Evolutionary conservation across 2,113 vertebrate species (phyloP), one percentile per base, ranked within the genome.

Genomic region (Electrona antarctica): DNA sequence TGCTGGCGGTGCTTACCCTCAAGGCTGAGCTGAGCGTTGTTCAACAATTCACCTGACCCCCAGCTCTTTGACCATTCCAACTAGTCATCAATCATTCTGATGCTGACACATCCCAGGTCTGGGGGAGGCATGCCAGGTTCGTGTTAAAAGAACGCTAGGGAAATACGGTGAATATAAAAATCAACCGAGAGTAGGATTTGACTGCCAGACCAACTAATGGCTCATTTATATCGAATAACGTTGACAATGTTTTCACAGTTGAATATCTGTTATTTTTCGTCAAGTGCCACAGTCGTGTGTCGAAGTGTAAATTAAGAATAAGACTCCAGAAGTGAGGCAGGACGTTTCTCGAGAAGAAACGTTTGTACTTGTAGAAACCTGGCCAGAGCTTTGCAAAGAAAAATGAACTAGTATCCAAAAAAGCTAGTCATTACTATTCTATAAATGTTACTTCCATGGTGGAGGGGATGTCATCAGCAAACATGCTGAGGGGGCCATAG

Each of bases 401-500:
- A 57, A 57, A 8, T 1, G 29, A 47, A 46, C 29, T n/a, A 61
- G 3, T 41, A 46, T 1, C 29, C 60, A 46, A 61, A 46, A 61
- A 46, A 33, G 21, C 51, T 13, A 9, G 28, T 15, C 2, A n/a
- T 29, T 4, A 6, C 28, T 45, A 8, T 28, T 29, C 48, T 61
- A 48, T 67, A 60, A 48, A 58, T 49, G 47, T 29, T 15, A 64
- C 8, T 15, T 51, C 62, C 48, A 51, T 29, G 13, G 48, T 55
- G 29, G 60, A 2, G 0, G 0, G 11, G 12, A 0, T 64, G 28
- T 54, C 63, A 15, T 9, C 9, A 57, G 83, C 88, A 83, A 88
- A 91, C 85, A 70, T 90, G 95, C 95, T 94, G 91, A 91, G 89
- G 76, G 82, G 87, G 90, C 82, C 92, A 95, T 89, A 93, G 87